Percentiles rank a stretch among this genome's conserved stretches.
Conservation (phyloP, 1,140 invertebrate species). For the Zaprionus inermis region DNA sequence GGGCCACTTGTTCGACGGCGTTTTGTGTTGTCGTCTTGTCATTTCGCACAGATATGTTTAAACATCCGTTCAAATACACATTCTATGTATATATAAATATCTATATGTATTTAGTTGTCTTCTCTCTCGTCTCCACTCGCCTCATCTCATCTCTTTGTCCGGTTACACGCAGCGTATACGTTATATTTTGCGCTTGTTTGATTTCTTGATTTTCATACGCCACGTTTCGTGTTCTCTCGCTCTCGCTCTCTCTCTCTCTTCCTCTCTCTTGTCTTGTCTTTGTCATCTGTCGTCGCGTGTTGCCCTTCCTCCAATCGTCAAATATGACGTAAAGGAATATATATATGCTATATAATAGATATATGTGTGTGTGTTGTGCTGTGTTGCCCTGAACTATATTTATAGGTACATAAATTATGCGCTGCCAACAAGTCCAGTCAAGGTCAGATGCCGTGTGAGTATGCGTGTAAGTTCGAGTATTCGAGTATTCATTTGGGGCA, state of each 20-base stretch:
- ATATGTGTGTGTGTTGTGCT: constrained; percentile 14
- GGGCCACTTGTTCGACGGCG: constrained; percentile 4
- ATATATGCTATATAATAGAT: constrained; percentile 29
- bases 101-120: constrained; percentile 34
- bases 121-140: too few species aligned
- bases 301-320: constrained; percentile 57
- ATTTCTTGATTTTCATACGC: constrained; percentile 51
- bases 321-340: constrained; percentile 67
- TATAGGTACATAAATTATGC: constrained; percentile 72
- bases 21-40: constrained; percentile 5
- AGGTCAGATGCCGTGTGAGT: constrained; percentile 49
- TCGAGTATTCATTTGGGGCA: constrained; percentile 29
- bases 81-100: constrained; percentile 49
- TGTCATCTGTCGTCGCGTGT: constrained; percentile 57
- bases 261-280: constrained; percentile 31
- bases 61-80: constrained; percentile 3
- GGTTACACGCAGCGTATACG: constrained; percentile 50
- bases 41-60: constrained; percentile 3
- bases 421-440: constrained; percentile 64
- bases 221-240: too few species aligned
- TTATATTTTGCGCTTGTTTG: constrained; percentile 56
- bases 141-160: background rate
- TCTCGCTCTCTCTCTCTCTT: constrained; percentile 8
- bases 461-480: constrained; percentile 1
- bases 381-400: constrained; percentile 74